Evolutionary conservation across 2,888 invertebrate genomes (phyloP), one percentile per base, ranked within the genome.

Genomic region (Oxycera nigricornis): DNA sequence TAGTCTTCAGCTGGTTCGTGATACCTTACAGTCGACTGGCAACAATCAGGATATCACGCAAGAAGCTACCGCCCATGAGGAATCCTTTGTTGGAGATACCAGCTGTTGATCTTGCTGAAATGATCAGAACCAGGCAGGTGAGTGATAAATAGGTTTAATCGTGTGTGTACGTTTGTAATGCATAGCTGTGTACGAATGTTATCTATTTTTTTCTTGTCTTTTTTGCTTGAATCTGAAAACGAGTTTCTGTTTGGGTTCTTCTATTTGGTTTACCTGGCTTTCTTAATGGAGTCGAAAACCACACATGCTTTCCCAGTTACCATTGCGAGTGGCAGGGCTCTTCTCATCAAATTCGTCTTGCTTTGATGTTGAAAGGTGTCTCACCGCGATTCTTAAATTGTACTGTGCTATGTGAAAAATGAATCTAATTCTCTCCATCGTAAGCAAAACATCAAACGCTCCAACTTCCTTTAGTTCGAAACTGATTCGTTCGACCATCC

Each of bases 61-160:
- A 87, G 82, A 88, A 88, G 84, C 88, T 90, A 80, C 90, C 92
- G 26, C 89, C 91, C 1, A 90, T 93, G 9, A 86, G 85, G 46
- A 90, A 92, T 82, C 88, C 89, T 24, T 81, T 94, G 77, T 87
- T 94, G 65, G 88, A 90, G 81, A 88, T 90, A 80, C 90, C 92
- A 75, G 94, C 92, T 52, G 89, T 89, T 14, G 87, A 88, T 74
- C 84, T 94, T 75, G 90, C 93, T 3, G 87, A 86, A 79, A 90
- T 90, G 87, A 94, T 94, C 80, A 88, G 94, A 81, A 89, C 86
- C 67, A 88, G 86, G 88, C 88, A 92, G 89, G 93, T 92, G 74
- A 84, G 83, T 83, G 39, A 22, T 17, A 67, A 20, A 14, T n/a
- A n/a, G n/a, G n/a, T n/a, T n/a, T n/a, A n/a, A n/a, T n/a, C n/a